phyloP scores from a whole-genome alignment of 2,888 invertebrate genomes.

The Trachelus tabidus region DNA sequence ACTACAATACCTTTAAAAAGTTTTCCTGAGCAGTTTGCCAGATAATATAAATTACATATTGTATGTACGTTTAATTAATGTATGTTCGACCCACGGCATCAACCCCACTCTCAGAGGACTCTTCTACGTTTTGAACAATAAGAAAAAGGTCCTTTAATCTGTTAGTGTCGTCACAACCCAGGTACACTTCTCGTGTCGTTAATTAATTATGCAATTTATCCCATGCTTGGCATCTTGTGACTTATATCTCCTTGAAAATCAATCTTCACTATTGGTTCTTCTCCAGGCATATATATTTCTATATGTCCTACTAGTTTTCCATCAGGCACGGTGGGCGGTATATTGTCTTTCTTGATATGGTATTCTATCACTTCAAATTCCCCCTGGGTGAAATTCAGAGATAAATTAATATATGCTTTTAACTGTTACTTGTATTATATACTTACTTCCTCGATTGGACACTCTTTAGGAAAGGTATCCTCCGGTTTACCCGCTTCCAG shows the following conservation, averaged over 20 bases:
- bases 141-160: background rate
- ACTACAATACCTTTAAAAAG: background rate
- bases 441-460: constrained; percentile 28
- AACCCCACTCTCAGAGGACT: background rate
- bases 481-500: constrained; percentile 21
- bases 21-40: background rate
- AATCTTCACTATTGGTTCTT: constrained; percentile 14
- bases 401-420: background rate
- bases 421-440: background rate
- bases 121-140: background rate
- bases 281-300: constrained; percentile 18
- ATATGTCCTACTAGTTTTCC: constrained; percentile 9
- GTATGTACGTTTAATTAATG: background rate
- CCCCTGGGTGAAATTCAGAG: constrained; percentile 18
- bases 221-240: background rate
- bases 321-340: constrained; percentile 26
- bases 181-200: background rate
- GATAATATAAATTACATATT: background rate
- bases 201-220: background rate
- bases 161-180: background rate
- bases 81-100: background rate
- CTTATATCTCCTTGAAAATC: background rate
- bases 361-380: constrained; percentile 15
- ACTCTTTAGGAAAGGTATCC: constrained; percentile 22
- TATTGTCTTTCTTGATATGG: constrained; percentile 6